Base-by-base conservation (phyloP, 2,888 invertebrate genomes). In the Ormyrus pomaceus region DNA sequence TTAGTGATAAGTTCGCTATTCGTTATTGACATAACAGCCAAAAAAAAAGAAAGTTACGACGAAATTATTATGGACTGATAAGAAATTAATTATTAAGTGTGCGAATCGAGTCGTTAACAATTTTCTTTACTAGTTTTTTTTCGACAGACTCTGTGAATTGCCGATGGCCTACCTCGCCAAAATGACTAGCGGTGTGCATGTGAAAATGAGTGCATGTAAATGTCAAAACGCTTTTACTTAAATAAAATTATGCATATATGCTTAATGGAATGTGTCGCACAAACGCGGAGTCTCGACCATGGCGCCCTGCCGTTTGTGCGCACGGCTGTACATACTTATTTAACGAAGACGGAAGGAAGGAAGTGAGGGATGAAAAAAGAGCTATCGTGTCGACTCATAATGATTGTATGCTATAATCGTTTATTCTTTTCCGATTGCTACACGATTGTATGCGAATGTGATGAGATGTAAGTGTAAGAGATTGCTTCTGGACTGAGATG, bases 111-210 rank as follows among this genome's bases (percentile, higher is more conserved):
- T 59, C 59, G 11, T 59, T 62, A 5, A 50, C 64, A n/a, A 19
- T 48, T 62, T 55, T 61, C 4, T 61, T 51, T 51, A 1, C 7
- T 61, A 8, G 50, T 58, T 51, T 51, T 48, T 48, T 66, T 51
- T 71, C 70, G 45, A 65, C 61, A 34, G 55, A 58, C 71, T 59
- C 61, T 65, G 55, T 55, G 69, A 61, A 68, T 46, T 75, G 66
- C 56, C 77, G 79, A 79, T 65, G 87, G 88, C 87, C 87, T 87
- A 88, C 87, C 87, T 87, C 87, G 88, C 87, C 86, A 87, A 84
- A 82, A 85, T 84, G 82, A 86, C 84, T 85, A 69, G 69, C 69
- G 71, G 70, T 45, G 58, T 68, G 65, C 13, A 64, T 65, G 82
- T 80, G 68, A 74, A 68, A 74, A 68, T 62, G 73, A 45, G 48